Conservation (phyloP, 2,113 vertebrate species). For the Tragelaphus scriptus region DNA sequence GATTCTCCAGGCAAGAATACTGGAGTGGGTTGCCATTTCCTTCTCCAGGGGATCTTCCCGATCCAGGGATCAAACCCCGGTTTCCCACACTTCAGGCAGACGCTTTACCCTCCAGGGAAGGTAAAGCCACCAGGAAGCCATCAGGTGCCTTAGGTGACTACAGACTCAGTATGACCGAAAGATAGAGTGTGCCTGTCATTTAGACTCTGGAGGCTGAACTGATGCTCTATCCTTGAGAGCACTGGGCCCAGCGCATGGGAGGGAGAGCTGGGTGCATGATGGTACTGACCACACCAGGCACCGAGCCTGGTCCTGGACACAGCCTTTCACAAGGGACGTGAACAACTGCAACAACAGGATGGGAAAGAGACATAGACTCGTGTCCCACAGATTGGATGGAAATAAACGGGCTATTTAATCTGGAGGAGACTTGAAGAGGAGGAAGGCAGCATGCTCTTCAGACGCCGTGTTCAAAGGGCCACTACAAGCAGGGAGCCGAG, state of each 20-base stretch:
- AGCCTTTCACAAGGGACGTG: not conserved
- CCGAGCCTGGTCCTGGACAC: not conserved
- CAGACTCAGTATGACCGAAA: not conserved
- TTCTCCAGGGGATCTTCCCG: not conserved
- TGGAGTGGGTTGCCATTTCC: not conserved
- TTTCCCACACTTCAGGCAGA: not conserved
- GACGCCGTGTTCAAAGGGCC: rapidly evolving
- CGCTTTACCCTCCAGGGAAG: not conserved
- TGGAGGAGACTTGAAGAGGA: not conserved
- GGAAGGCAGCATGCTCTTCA: too few relatives aligned
- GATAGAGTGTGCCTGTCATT: rapidly evolving
- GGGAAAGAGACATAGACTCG: not conserved
- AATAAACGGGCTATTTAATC: rapidly evolving
- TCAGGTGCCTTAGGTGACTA: not conserved
- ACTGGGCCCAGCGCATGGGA: rapidly evolving
- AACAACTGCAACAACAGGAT: not conserved
- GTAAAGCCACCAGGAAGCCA: not conserved
- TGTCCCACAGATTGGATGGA: not conserved
- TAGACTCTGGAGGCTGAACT: not conserved
- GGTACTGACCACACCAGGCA: not conserved
- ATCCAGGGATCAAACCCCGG: not conserved
- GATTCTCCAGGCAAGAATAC: not conserved
- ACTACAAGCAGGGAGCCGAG: not conserved
- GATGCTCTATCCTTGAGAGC: not conserved
- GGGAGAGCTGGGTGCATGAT: rapidly evolving